Evolutionary conservation across 2,888 invertebrate genomes (phyloP), one percentile per base, ranked within the genome.

Genomic region (Cephus nigrinus): DNA sequence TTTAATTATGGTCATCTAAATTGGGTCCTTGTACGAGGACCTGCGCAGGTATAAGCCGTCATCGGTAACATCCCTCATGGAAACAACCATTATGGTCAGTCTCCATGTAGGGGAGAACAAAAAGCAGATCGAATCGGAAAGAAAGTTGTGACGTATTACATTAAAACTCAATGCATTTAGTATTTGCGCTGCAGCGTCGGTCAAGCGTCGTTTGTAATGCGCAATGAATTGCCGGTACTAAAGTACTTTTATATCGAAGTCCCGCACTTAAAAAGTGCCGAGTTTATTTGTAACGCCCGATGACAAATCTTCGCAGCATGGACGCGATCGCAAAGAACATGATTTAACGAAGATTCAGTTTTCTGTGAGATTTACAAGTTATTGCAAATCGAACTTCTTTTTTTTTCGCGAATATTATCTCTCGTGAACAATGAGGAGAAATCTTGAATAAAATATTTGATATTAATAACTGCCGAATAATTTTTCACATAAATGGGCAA

Each of bases 111-210:
- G 55, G 55, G 5, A 74, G 68, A 76, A 75, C 71, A 80, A 80
- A 75, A 80, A 76, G 78, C 73, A 74, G 75, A 76, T 75, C 76
- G 78, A 78, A 71, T 78, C 73, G 76, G 78, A 74, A 77, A 75
- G 78, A 81, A 73, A 82, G 82, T 82, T 83, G 81, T 76, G 80
- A 34, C 79, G 83, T 83, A 82, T 84, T 83, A 80, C 81, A 84
- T 84, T 81, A 82, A 83, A 83, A 83, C 76, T 82, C 82, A 82
- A 85, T 83, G 85, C 83, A 85, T 83, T 82, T 81, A 83, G 81
- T 83, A 83, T 76, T 80, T 77, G 81, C 81, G 77, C 71, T 36
- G 69, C 76, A 55, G 23, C 55, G 55, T 55, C 55, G 55, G 55
- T 15, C 23, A 79, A 74, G 75, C 75, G 78, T 74, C 78, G 78